These are phyloP conservation scores for Sphaerophoria rueppellii DNA, from an alignment of 2,888 invertebrate genomes.

Conservation along the genomic window DNA sequence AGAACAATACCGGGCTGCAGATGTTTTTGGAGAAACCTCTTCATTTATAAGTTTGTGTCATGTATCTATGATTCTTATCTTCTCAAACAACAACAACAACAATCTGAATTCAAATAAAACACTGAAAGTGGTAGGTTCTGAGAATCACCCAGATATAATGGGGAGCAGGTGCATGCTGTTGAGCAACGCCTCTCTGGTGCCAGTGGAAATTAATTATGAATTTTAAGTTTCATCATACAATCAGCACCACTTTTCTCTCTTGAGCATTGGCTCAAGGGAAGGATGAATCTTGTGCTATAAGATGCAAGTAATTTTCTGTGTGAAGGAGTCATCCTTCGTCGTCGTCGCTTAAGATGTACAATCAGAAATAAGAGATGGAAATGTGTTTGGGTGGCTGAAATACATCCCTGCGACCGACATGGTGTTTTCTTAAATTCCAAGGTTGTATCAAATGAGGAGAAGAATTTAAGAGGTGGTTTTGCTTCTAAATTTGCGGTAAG, in stretches of 20 bases:
- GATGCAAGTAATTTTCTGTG: conserved; percentile 33
- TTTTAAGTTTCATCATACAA: conserved; percentile 62
- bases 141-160: conserved; percentile 22
- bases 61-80: neutral
- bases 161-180: conserved; percentile 49
- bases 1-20: conserved; percentile 41
- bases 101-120: neutral
- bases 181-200: conserved; percentile 27
- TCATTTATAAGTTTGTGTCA: conserved; percentile 55
- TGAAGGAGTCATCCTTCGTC: conserved; percentile 1
- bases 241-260: conserved; percentile 46
- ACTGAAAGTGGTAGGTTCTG: conserved; percentile 21
- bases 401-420: neutral
- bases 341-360: conserved; percentile 15
- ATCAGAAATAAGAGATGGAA: conserved; percentile 32
- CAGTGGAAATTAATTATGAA: conserved; percentile 66
- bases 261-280: conserved; percentile 26
- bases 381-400: conserved; percentile 46
- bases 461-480: no score
- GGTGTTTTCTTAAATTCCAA: no score
- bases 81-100: neutral
- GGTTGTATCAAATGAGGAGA: no score
- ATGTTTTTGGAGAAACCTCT: conserved; percentile 57
- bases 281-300: conserved; percentile 21
- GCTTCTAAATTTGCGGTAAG: no score